Evolutionary conservation across 1,140 invertebrate species (phyloP).

Genomic region (Cepaea nemoralis): DNA sequence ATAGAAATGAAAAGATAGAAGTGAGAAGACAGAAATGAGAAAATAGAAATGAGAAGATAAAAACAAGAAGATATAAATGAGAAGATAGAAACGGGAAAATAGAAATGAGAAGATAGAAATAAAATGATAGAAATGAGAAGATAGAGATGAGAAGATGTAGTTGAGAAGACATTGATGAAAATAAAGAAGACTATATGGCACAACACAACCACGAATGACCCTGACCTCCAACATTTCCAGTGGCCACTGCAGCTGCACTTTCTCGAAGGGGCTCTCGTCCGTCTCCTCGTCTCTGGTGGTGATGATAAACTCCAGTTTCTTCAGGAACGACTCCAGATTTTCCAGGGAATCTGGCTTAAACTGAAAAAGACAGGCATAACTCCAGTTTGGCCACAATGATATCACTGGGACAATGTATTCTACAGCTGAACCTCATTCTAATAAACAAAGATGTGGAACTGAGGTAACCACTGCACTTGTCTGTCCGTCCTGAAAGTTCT

Average conservation of each 20-base stretch:
- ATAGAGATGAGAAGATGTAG: background rate
- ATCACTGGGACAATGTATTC: too few relatives aligned
- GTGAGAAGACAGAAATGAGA: background rate
- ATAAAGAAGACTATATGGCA: background rate
- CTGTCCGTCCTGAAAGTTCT: too few relatives aligned
- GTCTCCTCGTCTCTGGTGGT: slow-evolving; percentile 43
- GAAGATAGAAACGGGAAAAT: background rate
- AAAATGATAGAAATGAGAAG: background rate
- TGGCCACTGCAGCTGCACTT: slow-evolving; percentile 58
- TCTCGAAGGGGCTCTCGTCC: slow-evolving; percentile 53
- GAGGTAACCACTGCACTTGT: too few relatives aligned
- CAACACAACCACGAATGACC: background rate
- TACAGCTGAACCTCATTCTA: too few relatives aligned
- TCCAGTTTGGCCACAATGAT: too few relatives aligned
- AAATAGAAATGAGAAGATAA: background rate
- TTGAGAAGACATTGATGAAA: background rate
- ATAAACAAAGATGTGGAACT: too few relatives aligned
- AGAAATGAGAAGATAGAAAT: background rate
- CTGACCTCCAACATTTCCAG: slow-evolving; percentile 52
- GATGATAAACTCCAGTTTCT: slow-evolving; percentile 34
- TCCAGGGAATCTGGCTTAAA: background rate
- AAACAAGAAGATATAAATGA: background rate
- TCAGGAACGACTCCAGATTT: slow-evolving; percentile 12
- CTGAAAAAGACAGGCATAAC: background rate
- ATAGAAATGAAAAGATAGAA: background rate